Conservation (phyloP, 2,888 invertebrate genomes). For the Trypoxylon attenuatum region DNA sequence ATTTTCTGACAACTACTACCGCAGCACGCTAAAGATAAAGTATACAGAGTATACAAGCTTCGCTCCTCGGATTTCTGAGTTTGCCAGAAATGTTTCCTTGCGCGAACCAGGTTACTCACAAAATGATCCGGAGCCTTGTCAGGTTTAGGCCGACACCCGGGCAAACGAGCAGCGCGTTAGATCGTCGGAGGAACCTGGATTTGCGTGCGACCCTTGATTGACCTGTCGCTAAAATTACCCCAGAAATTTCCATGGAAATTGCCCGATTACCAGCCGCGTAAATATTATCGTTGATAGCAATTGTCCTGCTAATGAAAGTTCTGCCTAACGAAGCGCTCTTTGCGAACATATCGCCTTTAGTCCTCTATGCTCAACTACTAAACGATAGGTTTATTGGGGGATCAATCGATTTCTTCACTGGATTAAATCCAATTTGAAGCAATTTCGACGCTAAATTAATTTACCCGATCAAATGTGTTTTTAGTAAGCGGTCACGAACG, state of each 20-base stretch:
- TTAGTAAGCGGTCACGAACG: no score
- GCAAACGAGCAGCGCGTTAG: neutral
- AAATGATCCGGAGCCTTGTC: neutral
- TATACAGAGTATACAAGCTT: no score
- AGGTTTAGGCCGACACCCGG: neutral
- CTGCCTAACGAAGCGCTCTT: neutral
- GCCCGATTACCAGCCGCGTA: neutral
- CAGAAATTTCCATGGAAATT: neutral
- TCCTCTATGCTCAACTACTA: no score
- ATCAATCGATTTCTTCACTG: no score
- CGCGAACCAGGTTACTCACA: neutral
- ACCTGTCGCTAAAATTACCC: neutral
- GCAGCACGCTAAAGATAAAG: no score
- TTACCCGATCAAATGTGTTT: no score
- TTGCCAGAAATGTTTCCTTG: neutral
- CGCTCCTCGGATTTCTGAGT: no score
- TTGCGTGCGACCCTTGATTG: neutral
- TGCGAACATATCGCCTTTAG: no score
- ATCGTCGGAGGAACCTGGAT: neutral
- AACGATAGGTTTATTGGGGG: no score
- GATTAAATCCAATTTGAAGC: no score
- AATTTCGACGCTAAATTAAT: no score
- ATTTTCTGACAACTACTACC: no score
- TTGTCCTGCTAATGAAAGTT: neutral
- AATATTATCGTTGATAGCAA: neutral